Evolutionary conservation across 1,140 invertebrate species (phyloP).

Genomic region (Hyles euphorbiae): DNA sequence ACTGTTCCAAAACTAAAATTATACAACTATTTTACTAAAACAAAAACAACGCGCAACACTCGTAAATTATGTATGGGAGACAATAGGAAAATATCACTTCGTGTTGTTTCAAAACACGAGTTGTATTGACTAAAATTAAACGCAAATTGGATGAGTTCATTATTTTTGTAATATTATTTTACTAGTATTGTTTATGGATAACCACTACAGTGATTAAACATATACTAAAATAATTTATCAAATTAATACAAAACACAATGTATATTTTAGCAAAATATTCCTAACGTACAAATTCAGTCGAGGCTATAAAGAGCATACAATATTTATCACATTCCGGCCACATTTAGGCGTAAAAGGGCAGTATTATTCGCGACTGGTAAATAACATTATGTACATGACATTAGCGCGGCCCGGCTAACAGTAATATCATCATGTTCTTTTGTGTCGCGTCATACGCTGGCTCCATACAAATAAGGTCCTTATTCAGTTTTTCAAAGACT

Average conservation of each 20-base stretch:
- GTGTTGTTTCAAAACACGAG: background rate
- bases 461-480: conserved; percentile 70
- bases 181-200: no score
- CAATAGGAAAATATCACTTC: background rate
- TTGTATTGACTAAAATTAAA: no score
- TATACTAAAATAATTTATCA: no score
- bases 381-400: conserved; percentile 62
- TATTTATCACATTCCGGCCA: conserved; percentile 22
- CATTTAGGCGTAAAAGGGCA: conserved; percentile 28
- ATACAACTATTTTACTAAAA: conserved; percentile 31
- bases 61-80: no score
- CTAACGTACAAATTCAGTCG: background rate
- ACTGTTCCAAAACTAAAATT: conserved; percentile 61
- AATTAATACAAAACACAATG: no score
- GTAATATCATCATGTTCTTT: conserved; percentile 69
- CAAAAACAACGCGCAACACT: conserved; percentile 12
- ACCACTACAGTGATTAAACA: no score
- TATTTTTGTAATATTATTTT: no score
- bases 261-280: no score
- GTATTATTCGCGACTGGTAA: conserved; percentile 37
- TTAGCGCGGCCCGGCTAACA: conserved; percentile 48
- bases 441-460: conserved; percentile 60
- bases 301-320: conserved; percentile 7
- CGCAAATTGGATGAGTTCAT: no score
- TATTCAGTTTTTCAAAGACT: conserved; percentile 68